Base-by-base conservation (phyloP, 2,888 invertebrate species). In the Eristalis tenax region DNA sequence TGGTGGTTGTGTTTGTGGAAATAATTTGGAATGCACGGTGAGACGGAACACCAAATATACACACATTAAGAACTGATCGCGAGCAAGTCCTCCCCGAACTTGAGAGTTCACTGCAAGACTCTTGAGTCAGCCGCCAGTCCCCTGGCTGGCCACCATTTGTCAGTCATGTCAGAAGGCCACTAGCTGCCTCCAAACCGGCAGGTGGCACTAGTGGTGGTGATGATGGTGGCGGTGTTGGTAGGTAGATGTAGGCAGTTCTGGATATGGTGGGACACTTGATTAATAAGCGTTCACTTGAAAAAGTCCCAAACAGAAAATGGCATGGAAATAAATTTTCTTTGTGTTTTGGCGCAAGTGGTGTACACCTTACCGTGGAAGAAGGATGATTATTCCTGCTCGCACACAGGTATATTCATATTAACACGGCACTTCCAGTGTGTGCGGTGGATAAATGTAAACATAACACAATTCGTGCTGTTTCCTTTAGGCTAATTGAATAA, bases 401-500 rank as follows among this genome's bases (percentile, higher is more conserved):
- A 76, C 59, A 65, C 66, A 76, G 65, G 69, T 32, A 32, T 32
- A 22, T 32, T 28, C 38, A 65, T 43, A 15, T n/a, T n/a, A n/a
- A 15, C 43, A 50, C 18, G 8, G 50, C n/a, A n/a, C 0, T 2
- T 1, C 5, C n/a, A 43, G n/a, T 43, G n/a, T 50, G 59, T 71
- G 66, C 59, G 75, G 70, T 66, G 59, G 65, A 64, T 59, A 61
- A 79, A 79, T 82, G 66, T 76, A 83, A 83, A 80, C 74, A 83
- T 69, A 69, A 69, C 77, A 79, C 77, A 43, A 61, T 75, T 79
- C 64, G 68, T 87, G 83, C 50, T 71, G 83, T 73, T 76, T 80
- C 83, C 87, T 87, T 71, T 83, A 68, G 71, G 83, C 73, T 87
- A 87, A 87, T 87, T 87, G 83, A 87, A 87, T 87, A 76, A 87